These are phyloP conservation scores for Adoxophyes honmai DNA, from an alignment of 1,140 invertebrate genomes.

Conservation along the genomic window DNA sequence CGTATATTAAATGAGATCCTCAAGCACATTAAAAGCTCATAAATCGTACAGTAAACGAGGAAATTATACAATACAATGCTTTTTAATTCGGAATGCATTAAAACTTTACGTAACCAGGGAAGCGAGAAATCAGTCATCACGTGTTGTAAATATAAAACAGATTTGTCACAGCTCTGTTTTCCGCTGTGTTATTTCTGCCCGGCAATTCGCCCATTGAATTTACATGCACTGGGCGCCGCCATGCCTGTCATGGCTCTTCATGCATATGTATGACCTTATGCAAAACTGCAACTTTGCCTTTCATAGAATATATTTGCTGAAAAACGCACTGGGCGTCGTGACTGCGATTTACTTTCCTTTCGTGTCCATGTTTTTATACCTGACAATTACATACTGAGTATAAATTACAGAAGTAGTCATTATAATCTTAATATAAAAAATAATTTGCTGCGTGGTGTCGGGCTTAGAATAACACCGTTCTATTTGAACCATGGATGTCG, in stretches of 20 bases:
- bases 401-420: too few relatives aligned
- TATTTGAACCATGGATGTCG: too few relatives aligned
- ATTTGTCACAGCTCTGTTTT: constrained; percentile 41
- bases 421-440: too few relatives aligned
- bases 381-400: too few relatives aligned
- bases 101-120: background rate
- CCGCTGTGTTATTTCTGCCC: constrained; percentile 43
- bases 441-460: too few relatives aligned
- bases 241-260: constrained; percentile 40
- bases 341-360: background rate
- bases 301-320: constrained; percentile 43
- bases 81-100: background rate
- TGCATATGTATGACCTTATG: constrained; percentile 59
- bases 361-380: background rate
- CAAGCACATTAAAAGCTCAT: background rate
- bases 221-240: constrained; percentile 42
- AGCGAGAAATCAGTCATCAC: background rate
- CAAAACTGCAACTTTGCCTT: constrained; percentile 50
- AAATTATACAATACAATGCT: constrained; percentile 13
- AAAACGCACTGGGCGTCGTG: background rate
- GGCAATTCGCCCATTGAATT: constrained; percentile 45
- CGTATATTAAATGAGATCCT: background rate
- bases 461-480: too few relatives aligned
- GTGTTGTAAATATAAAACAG: constrained; percentile 32
- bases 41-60: constrained; percentile 3